Evolutionary conservation across 2,888 invertebrate species (phyloP).

Genomic region (Habroteleia sp.): DNA sequence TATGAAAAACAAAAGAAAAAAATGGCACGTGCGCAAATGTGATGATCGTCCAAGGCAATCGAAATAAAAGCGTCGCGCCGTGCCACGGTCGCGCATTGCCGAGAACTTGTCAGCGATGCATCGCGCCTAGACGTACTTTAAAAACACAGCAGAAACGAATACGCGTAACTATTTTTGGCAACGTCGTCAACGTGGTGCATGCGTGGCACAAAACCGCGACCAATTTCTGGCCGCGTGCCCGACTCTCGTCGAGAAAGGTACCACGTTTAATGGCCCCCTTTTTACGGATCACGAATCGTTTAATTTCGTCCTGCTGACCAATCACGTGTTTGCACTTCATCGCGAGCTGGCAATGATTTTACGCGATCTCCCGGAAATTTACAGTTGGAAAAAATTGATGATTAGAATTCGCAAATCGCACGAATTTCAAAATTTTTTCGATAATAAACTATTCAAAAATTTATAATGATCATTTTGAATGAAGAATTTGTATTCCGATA

Average conservation of each 20-base stretch:
- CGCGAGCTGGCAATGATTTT: conserved; percentile 39
- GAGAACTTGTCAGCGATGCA: conserved; percentile 59
- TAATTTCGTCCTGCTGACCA: conserved; percentile 39
- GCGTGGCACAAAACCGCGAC: conserved; percentile 30
- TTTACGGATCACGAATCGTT: conserved; percentile 27
- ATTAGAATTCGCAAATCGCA: too few species aligned
- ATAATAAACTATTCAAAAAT: too few species aligned
- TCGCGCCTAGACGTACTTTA: conserved; percentile 30
- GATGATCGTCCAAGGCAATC: conserved; percentile 25
- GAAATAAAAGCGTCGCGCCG: conserved; percentile 51
- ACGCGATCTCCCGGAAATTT: conserved; percentile 7
- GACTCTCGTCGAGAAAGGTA: conserved; percentile 35
- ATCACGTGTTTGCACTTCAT: conserved; percentile 47
- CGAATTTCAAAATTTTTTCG: too few species aligned
- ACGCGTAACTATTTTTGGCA: conserved; percentile 58
- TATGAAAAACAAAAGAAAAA: conserved; percentile 2
- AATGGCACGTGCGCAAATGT: conserved; percentile 38
- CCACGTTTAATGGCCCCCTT: conserved; percentile 36
- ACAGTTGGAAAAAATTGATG: too few species aligned
- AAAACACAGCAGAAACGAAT: conserved; percentile 41
- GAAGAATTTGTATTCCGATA: too few species aligned
- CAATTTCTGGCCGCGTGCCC: conserved; percentile 53
- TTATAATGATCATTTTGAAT: too few species aligned
- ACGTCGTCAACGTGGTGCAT: conserved; percentile 39
- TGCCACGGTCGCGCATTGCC: conserved; percentile 60